Conservation (phyloP, 2,888 invertebrate species). For the Sminthurinus aureus region DNA sequence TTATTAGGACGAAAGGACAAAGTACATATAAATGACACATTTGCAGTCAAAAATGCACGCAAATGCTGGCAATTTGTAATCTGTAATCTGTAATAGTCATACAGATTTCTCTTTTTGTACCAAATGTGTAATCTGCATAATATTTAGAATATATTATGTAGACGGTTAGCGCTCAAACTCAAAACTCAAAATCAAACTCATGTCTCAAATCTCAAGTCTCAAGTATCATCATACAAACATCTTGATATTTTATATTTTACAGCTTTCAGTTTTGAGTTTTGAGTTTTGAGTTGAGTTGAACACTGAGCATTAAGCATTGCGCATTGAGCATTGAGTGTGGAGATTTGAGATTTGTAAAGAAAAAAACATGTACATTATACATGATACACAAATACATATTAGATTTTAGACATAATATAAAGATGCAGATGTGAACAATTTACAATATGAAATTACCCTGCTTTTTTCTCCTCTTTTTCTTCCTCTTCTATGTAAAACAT, state of each 20-base stretch:
- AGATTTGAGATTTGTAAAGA: neutral
- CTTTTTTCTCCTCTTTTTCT: neutral
- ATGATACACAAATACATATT: too few species aligned
- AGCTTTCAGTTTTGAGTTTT: neutral
- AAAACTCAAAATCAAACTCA: too few species aligned
- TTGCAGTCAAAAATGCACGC: neutral
- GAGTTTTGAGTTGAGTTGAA: too few species aligned
- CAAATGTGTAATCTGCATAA: too few species aligned
- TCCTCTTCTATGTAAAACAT: neutral
- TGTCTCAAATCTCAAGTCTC: too few species aligned
- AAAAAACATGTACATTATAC: neutral
- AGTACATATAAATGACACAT: neutral
- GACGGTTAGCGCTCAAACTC: too few species aligned
- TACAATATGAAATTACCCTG: slow-evolving; percentile 29
- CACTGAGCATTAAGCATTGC: too few species aligned
- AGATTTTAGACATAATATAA: neutral
- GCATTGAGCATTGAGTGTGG: neutral
- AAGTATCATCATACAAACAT: neutral
- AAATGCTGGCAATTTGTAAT: neutral
- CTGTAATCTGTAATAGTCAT: too few species aligned
- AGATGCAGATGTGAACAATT: slow-evolving; percentile 26
- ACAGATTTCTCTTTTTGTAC: too few species aligned
- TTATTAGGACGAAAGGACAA: neutral
- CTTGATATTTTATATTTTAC: neutral
- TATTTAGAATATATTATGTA: too few species aligned